phyloP scores from a whole-genome alignment of 2,888 invertebrate genomes.

The Troides aeacus region DNA sequence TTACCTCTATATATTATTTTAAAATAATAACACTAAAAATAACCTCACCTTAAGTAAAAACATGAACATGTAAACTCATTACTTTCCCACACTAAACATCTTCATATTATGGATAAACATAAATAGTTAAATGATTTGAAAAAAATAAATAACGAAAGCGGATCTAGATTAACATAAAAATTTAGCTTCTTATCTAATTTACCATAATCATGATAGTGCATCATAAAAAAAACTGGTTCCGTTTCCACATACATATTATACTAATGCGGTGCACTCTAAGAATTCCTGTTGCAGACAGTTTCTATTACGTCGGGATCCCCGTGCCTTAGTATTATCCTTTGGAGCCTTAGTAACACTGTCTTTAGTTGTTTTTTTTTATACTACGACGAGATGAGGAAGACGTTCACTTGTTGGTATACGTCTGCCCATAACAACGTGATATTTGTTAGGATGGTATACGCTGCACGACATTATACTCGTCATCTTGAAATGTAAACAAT shows the following conservation, averaged over 20 bases:
- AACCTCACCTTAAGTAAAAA: too few relatives aligned
- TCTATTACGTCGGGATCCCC: conserved; percentile 3
- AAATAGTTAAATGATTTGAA: conserved; percentile 1
- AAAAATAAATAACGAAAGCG: conserved; percentile 1
- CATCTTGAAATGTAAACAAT: too few relatives aligned
- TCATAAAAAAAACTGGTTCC: not conserved
- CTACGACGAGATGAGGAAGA: too few relatives aligned
- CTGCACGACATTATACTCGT: too few relatives aligned
- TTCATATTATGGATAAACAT: not conserved
- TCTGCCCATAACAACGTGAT: too few relatives aligned
- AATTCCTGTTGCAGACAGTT: not conserved
- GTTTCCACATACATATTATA: not conserved
- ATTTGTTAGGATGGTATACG: too few relatives aligned
- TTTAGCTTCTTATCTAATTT: conserved; percentile 7
- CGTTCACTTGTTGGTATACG: too few relatives aligned
- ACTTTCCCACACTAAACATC: not conserved
- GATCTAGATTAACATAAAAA: conserved; percentile 16
- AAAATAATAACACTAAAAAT: too few relatives aligned
- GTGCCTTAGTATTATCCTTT: not conserved
- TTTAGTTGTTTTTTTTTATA: too few relatives aligned
- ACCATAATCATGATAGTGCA: not conserved
- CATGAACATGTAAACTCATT: not conserved
- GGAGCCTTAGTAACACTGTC: not conserved
- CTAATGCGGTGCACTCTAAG: not conserved
- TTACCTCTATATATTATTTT: too few relatives aligned